These are phyloP conservation scores for Empis stercorea DNA, from an alignment of 2,888 invertebrate genomes.

Conservation along the genomic window DNA sequence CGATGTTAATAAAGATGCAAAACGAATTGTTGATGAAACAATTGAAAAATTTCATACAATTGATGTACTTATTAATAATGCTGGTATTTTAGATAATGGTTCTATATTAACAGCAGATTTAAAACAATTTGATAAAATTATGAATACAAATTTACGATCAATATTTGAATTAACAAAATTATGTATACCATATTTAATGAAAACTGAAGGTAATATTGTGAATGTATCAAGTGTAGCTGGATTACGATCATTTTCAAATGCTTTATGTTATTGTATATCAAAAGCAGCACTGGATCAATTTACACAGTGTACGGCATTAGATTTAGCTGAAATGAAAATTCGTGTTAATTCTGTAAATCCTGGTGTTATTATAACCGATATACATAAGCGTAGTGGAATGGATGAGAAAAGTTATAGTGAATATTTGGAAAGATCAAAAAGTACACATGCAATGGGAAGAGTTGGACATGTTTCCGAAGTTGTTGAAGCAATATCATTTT, in stretches of 20 bases:
- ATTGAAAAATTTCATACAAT: slow-evolving; percentile 54
- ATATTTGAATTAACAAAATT: slow-evolving; percentile 65
- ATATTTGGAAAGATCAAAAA: slow-evolving; percentile 65
- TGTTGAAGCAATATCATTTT: slow-evolving; percentile 72
- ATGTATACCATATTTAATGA: slow-evolving; percentile 65
- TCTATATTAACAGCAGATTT: slow-evolving; percentile 65
- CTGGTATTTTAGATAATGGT: slow-evolving; percentile 66
- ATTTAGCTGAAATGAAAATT: slow-evolving; percentile 61
- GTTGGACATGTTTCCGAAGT: slow-evolving; percentile 71
- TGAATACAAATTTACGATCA: slow-evolving; percentile 73
- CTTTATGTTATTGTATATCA: slow-evolving; percentile 81
- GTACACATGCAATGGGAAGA: slow-evolving; percentile 79
- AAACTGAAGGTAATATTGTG: slow-evolving; percentile 70
- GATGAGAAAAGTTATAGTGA: slow-evolving; percentile 57
- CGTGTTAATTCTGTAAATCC: slow-evolving; percentile 87
- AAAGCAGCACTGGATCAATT: slow-evolving; percentile 91
- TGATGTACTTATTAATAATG: slow-evolving; percentile 74
- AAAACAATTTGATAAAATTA: slow-evolving; percentile 69
- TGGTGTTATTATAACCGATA: slow-evolving; percentile 74
- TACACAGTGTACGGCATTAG: slow-evolving; percentile 77
- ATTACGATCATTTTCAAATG: slow-evolving; percentile 68
- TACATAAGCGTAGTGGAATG: slow-evolving; percentile 68
- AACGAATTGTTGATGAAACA: slow-evolving; percentile 52
- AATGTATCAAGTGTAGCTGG: slow-evolving; percentile 91
- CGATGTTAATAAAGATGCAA: slow-evolving; percentile 49